Evolutionary conservation across 2,888 invertebrate genomes (phyloP).

Genomic region (Brachycybe producta): DNA sequence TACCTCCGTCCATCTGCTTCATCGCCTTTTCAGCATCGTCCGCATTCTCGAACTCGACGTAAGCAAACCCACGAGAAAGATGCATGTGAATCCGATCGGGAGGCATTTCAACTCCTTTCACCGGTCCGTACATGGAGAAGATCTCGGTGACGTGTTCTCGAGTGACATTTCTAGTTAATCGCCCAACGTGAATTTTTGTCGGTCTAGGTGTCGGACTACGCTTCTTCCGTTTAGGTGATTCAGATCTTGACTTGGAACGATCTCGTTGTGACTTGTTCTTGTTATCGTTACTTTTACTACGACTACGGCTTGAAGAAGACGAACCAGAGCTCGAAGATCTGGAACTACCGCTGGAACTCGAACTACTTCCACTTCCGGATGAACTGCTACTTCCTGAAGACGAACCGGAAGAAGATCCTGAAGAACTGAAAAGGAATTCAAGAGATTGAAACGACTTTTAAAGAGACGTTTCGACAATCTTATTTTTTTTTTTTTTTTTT

Average conservation of each 20-base stretch:
- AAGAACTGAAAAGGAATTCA: constrained; percentile 37
- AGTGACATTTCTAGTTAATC: constrained; percentile 80
- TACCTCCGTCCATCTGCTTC: constrained; percentile 98
- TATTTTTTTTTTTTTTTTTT: neutral
- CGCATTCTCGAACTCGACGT: constrained; percentile 82
- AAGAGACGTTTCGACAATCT: neutral
- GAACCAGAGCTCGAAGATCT: constrained; percentile 49
- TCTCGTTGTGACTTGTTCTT: constrained; percentile 14
- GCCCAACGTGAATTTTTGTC: constrained; percentile 84
- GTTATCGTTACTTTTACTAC: constrained; percentile 17
- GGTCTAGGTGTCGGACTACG: constrained; percentile 82
- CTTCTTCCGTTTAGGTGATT: constrained; percentile 44
- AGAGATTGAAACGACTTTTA: neutral
- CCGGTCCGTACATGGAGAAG: constrained; percentile 71
- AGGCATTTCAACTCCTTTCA: constrained; percentile 81
- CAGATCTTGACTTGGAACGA: constrained; percentile 22
- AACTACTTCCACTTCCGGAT: constrained; percentile 21
- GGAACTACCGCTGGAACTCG: constrained; percentile 22
- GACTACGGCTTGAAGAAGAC: constrained; percentile 53
- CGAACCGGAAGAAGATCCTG: constrained; percentile 57
- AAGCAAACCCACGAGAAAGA: constrained; percentile 83
- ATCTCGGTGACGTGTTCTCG: constrained; percentile 75
- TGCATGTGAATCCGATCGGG: constrained; percentile 75
- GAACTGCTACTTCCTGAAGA: constrained; percentile 25
- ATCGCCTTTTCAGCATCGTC: constrained; percentile 97